A percentile compares a stretch with the other conserved stretches of the same genome.
phyloP scores from a whole-genome alignment of 1,140 invertebrate species.

The Steinernema feltiae region DNA sequence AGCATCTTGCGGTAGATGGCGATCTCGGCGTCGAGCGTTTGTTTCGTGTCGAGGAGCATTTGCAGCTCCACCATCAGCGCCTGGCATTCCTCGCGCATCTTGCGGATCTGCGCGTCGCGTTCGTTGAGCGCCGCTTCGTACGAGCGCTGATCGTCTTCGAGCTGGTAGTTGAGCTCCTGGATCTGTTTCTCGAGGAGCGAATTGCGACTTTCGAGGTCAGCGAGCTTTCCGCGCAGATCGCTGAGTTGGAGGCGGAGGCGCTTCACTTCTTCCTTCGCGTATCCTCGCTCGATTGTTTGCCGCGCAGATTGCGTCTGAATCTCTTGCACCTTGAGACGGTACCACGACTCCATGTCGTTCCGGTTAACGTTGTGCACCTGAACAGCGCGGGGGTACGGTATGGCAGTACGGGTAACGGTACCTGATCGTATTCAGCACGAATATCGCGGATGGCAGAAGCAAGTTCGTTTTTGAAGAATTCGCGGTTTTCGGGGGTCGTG shows the following conservation, averaged over 20 bases:
- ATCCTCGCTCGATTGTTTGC: conserved; percentile 51
- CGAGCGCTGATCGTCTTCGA: conserved; percentile 59
- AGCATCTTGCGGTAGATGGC: conserved; percentile 59
- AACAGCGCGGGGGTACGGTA: conserved; percentile 11
- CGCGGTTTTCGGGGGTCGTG: conserved; percentile 61
- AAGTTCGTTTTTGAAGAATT: conserved; percentile 61
- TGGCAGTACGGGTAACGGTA: neutral
- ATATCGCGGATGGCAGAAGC: conserved; percentile 61
- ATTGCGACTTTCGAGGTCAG: conserved; percentile 61
- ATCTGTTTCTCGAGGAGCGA: conserved; percentile 61
- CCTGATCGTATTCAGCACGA: conserved; percentile 61
- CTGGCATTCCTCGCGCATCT: conserved; percentile 59
- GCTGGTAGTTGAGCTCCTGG: conserved; percentile 60
- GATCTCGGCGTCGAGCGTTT: conserved; percentile 57
- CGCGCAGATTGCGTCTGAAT: conserved; percentile 61
- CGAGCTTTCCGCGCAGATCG: conserved; percentile 59
- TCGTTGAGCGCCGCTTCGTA: conserved; percentile 58
- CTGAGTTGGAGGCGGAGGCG: conserved; percentile 59
- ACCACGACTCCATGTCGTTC: conserved; percentile 59
- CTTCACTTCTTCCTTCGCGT: conserved; percentile 61
- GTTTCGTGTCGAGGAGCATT: conserved; percentile 60
- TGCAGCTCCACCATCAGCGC: conserved; percentile 60
- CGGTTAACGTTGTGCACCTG: conserved; percentile 60
- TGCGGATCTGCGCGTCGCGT: conserved; percentile 58
- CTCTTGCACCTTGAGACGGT: conserved; percentile 59